Base-by-base conservation (phyloP, 1,140 invertebrate genomes). In the Himalopsyche phryganea region DNA sequence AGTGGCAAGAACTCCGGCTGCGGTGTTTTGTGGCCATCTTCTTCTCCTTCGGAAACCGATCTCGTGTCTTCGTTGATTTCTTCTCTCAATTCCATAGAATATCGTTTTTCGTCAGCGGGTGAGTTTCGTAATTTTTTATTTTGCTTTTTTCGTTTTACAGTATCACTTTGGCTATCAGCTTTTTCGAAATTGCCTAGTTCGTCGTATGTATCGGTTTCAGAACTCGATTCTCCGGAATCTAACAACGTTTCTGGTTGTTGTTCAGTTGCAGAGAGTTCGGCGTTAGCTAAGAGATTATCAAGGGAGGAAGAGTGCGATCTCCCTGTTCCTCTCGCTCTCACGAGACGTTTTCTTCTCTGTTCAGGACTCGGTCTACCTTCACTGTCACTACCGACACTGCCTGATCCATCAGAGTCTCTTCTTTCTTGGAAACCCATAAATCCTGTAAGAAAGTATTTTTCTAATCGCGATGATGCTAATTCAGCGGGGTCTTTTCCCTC, bases 361-460 rank as follows among this genome's bases (percentile, higher is more conserved):
- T 92, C 90, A 0, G 91, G 91, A 75, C 90, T 93, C 0, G 89
- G 90, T 66, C 85, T 82, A 11, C 89, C 89, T 65, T 93, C 91
- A 65, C 90, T 92, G 66, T 93, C 90, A 73, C 85, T 87, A 7
- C 86, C 86, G 6, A 88, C 85, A 70, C 91, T 93, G 4, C 89
- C 90, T 17, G 87, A 90, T 3, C 91, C 91, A 67, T 91, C 90
- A 0, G 89, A 89, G 65, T 90, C 87, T 36, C 87, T 79, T 58
- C 88, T 78, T 63, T 83, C 83, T 58, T 83, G 79, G 52, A 92
- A 90, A 2, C 89, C 89, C 74, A 92, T 85, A 65, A 93, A 91
- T 9, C 89, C 90, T 0, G 88, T 89, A 0, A 92, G 72, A 72
- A 94, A 95, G 73, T 96, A 95, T 70, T 94, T 94, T 71, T 96